These are phyloP conservation scores for Plagodis dolabraria DNA, from an alignment of 2,888 invertebrate species.

Conservation along the genomic window DNA sequence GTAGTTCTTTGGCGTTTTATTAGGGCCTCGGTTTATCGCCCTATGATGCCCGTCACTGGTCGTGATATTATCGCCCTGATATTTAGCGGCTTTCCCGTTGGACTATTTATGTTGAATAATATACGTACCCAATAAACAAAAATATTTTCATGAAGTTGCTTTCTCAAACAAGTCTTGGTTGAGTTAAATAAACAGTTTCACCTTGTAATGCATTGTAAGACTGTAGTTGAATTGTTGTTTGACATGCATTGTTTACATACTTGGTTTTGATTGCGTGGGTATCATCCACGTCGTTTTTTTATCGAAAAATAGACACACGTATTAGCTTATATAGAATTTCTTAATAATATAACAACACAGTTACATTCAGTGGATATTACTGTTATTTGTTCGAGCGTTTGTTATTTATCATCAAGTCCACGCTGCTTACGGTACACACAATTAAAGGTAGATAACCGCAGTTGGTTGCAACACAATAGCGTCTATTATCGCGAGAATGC, in stretches of 20 bases:
- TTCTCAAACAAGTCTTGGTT: constrained; percentile 23
- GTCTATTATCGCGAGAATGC: constrained; percentile 33
- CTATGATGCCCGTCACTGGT: constrained; percentile 66
- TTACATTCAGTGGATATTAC: constrained; percentile 13
- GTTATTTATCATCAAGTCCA: constrained; percentile 19
- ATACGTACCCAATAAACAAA: constrained; percentile 54
- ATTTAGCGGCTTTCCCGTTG: constrained; percentile 59
- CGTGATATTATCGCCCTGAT: constrained; percentile 65
- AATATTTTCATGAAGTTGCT: constrained; percentile 37
- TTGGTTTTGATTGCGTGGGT: constrained; percentile 15
- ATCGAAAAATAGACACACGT: constrained; percentile 10
- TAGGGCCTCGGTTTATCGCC: constrained; percentile 70
- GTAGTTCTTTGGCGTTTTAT: constrained; percentile 72
- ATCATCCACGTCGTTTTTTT: constrained; percentile 16
- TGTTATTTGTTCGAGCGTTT: constrained; percentile 15
- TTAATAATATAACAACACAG: constrained; percentile 6
- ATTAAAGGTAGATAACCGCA: constrained; percentile 24
- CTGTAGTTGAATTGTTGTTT: constrained; percentile 23
- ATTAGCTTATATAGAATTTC: constrained; percentile 10
- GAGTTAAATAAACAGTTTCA: constrained; percentile 26
- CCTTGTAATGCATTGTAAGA: constrained; percentile 19
- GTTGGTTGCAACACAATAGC: constrained; percentile 34
- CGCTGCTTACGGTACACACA: constrained; percentile 22
- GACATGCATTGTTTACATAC: constrained; percentile 28
- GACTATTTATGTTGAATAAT: constrained; percentile 54